phyloP scores from a whole-genome alignment of 2,888 invertebrate genomes.

The Ormyrus pomaceus region DNA sequence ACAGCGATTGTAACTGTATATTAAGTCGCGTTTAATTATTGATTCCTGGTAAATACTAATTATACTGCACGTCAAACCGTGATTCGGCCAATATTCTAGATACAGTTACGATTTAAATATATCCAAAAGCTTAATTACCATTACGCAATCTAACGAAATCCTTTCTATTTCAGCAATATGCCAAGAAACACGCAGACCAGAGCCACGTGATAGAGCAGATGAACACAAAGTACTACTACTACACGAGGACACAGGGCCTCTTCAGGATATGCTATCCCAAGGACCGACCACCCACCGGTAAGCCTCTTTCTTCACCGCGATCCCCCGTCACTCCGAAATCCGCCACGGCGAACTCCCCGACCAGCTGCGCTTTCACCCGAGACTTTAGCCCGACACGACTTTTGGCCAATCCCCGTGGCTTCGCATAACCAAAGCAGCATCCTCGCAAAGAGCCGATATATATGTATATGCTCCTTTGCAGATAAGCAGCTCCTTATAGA shows the following conservation, averaged over 20 bases:
- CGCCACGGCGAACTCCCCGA: no score
- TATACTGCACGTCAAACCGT: no score
- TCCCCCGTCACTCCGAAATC: no score
- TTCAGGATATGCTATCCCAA: constrained; percentile 97
- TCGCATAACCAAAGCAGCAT: no score
- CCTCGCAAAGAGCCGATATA: neutral
- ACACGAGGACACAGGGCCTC: constrained; percentile 93
- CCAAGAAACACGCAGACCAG: constrained; percentile 83
- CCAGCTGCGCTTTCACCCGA: no score
- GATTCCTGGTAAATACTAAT: no score
- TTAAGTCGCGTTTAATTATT: no score
- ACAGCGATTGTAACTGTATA: no score
- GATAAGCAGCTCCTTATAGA: neutral
- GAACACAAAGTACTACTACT: constrained; percentile 92
- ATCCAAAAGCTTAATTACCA: neutral
- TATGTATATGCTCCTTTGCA: neutral
- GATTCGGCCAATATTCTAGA: neutral
- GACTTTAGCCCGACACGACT: no score
- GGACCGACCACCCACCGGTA: constrained; percentile 90
- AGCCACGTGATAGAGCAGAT: constrained; percentile 85
- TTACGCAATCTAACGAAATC: no score
- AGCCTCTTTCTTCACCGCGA: constrained; percentile 61
- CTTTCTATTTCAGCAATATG: constrained; percentile 80
- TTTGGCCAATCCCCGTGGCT: no score
- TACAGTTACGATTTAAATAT: no score